Evolutionary conservation across 2,113 vertebrate species (phyloP).

Genomic region (Atrichornis clamosus): DNA sequence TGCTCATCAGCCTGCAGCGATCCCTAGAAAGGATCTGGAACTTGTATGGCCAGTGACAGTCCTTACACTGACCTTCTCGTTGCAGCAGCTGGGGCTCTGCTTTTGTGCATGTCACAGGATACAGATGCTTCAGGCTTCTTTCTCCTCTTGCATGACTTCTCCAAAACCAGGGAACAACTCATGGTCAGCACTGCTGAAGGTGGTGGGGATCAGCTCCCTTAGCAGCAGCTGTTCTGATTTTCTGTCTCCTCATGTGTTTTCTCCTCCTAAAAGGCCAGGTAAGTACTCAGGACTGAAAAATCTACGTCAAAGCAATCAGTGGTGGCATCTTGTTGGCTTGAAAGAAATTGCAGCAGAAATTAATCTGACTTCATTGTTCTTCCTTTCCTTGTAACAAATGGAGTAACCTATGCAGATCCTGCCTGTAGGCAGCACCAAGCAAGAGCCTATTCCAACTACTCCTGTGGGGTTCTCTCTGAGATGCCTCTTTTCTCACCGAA

Average conservation of each 20-base stretch:
- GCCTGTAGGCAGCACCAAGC: background rate
- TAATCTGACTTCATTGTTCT: background rate
- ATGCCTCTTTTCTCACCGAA: background rate
- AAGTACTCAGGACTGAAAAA: slow-evolving; percentile 8
- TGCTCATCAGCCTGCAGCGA: background rate
- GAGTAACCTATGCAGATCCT: background rate
- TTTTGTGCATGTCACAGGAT: background rate
- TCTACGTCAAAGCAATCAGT: background rate
- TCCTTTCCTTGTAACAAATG: background rate
- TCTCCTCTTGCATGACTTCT: background rate
- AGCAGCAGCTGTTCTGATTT: background rate
- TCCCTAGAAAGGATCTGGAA: background rate
- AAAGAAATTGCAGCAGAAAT: slow-evolving; percentile 4
- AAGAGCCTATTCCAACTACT: background rate
- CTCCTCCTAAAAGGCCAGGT: background rate
- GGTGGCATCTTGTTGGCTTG: background rate
- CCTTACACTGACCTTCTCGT: background rate
- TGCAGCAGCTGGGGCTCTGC: background rate
- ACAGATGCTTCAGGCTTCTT: background rate
- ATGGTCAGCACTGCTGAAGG: background rate
- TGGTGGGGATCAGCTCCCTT: background rate
- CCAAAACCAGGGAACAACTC: background rate
- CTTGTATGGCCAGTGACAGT: background rate
- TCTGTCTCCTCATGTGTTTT: background rate
- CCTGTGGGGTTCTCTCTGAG: background rate